Evolutionary conservation across 2,888 invertebrate species (phyloP), one percentile per base, ranked within the genome.

Genomic region (Subacronicta megacephala): DNA sequence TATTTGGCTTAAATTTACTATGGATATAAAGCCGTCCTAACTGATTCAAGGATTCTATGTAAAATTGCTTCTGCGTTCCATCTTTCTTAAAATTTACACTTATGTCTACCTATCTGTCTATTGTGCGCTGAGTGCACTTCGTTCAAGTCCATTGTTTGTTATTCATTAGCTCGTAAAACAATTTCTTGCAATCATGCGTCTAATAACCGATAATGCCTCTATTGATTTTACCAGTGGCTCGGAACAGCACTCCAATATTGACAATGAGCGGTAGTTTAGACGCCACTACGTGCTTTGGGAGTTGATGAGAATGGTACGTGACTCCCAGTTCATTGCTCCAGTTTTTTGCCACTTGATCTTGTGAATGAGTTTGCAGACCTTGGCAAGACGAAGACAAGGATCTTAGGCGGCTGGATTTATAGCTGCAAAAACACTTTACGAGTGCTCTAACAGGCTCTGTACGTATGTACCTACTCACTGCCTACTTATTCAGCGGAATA

Each of bases 231-330:
- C 85, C 87, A 87, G 83, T 87, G 88, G 88, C 86, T 89, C 81
- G 82, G 86, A 88, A 83, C 85, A 87, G 79, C 82, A 84, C 90
- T 89, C 87, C 88, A 90, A 91, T 93, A 93, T 93, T 92, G 92
- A 93, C 93, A 92, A 92, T 92, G 90, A 92, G 92, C 90, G 90
- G 92, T 91, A 92, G 93, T 93, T 93, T 92, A 92, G 93, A 90
- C 83, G 90, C 85, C 82, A 81, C 82, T 90, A 93, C 93, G 93
- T 93, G 93, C 87, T 77, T 76, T 65, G 92, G 68, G 84, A 87
- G 81, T 83, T 88, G 90, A 93, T 92, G 90, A 90, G 85, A 83
- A 77, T 80, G 78, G 83, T 90, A 92, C 93, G 93, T 93, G 93
- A 90, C 89, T 89, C 80, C 80, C 85, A 87, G 93, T 93, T 92